Conservation (phyloP, 2,797 vertebrate genomes). For the Taenioides sp. region DNA sequence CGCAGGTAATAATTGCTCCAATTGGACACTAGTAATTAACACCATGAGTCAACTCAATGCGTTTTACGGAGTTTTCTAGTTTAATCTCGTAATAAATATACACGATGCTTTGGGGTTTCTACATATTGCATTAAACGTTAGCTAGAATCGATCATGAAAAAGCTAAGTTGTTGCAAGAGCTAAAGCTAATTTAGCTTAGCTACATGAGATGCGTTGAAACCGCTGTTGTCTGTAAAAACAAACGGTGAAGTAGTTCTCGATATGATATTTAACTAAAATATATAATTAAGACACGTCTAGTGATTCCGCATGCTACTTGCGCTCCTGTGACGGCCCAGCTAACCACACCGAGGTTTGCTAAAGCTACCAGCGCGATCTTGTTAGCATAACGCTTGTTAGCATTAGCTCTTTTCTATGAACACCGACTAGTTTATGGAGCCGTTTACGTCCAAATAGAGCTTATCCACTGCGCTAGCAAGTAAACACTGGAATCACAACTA, state of each 20-base stretch:
- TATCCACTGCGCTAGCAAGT: background rate
- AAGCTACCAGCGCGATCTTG: conserved; percentile 23
- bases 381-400: conserved; percentile 57
- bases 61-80: background rate
- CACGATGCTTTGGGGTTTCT: background rate
- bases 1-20: background rate
- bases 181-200: conserved; percentile 53
- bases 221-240: conserved; percentile 5
- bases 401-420: conserved; percentile 45
- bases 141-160: background rate
- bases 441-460: conserved; percentile 25
- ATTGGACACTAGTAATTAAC: background rate
- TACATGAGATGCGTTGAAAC: conserved; percentile 22
- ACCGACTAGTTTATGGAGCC: conserved; percentile 50
- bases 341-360: conserved; percentile 3
- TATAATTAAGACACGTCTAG: background rate
- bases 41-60: background rate
- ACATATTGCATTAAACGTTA: background rate
- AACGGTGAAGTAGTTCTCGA: accelerated
- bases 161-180: conserved; percentile 18
- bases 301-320: background rate
- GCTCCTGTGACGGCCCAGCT: background rate
- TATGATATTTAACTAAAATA: background rate
- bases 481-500: too few species aligned
- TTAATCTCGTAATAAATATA: background rate